These are phyloP conservation scores for Incurvaria masculella DNA, from an alignment of 2,888 invertebrate species.

Conservation along the genomic window DNA sequence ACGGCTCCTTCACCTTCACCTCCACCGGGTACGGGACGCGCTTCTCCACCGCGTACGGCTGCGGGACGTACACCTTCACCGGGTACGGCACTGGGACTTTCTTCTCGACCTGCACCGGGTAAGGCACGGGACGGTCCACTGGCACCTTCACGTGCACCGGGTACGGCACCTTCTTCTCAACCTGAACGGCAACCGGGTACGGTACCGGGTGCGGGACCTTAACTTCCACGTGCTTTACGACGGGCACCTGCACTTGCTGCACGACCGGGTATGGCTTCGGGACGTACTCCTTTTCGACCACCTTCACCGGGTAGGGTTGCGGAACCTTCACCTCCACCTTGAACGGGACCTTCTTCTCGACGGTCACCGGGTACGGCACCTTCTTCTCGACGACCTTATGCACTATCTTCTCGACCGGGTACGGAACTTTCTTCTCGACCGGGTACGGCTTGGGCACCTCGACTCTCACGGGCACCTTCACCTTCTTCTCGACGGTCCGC, in stretches of 20 bases:
- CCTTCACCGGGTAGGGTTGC: constrained; percentile 49
- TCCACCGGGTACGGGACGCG: constrained; percentile 18
- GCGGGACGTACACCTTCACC: constrained; percentile 12
- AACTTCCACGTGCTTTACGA: constrained; percentile 38
- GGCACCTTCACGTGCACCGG: constrained; percentile 56
- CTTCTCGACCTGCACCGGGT: constrained; percentile 45
- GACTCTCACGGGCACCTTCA: constrained; percentile 48
- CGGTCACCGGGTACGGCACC: constrained; percentile 42
- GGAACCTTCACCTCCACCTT: constrained; percentile 45
- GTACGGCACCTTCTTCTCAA: constrained; percentile 40
- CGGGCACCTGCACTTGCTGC: constrained; percentile 43
- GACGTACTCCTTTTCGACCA: constrained; percentile 47
- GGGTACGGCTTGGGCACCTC: constrained; percentile 57
- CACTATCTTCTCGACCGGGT: constrained; percentile 35
- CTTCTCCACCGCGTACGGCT: constrained; percentile 23
- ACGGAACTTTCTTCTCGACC: constrained; percentile 42
- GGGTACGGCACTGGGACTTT: constrained; percentile 28
- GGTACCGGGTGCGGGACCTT: constrained; percentile 42
- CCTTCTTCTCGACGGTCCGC: constrained; percentile 57
- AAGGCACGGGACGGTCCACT: constrained; percentile 42
- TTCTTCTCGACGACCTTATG: constrained; percentile 27
- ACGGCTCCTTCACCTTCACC: constrained; percentile 43
- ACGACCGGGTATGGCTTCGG: constrained; percentile 47
- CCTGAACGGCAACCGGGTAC: constrained; percentile 38
- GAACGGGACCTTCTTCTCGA: constrained; percentile 46